Evolutionary conservation across 2,888 invertebrate species (phyloP).

Genomic region (Notodonta dromedarius): DNA sequence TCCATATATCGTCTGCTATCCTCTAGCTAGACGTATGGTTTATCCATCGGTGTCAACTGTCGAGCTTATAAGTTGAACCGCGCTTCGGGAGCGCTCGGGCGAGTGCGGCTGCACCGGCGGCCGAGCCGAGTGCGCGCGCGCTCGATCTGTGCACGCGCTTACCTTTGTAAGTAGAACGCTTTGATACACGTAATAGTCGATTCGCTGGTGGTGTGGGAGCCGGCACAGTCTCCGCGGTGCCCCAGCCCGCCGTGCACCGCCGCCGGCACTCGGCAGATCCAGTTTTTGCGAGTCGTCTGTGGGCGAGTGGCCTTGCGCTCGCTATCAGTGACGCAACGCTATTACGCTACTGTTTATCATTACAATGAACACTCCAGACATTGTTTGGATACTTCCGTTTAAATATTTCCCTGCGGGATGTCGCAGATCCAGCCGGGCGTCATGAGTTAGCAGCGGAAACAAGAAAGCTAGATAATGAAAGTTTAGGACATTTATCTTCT

Average conservation of each 20-base stretch:
- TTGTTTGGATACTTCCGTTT: background rate
- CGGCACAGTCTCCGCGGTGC: background rate
- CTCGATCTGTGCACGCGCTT: background rate
- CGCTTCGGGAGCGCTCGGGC: too few relatives aligned
- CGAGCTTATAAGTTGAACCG: too few relatives aligned
- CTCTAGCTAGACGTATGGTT: too few relatives aligned
- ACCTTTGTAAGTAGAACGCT: background rate
- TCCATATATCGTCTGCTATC: too few relatives aligned
- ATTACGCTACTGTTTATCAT: conserved; percentile 17
- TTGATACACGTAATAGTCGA: background rate
- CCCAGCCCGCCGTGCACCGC: background rate
- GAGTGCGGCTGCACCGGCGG: background rate
- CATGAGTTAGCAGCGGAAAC: too few relatives aligned
- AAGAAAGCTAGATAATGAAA: too few relatives aligned
- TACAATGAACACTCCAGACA: background rate
- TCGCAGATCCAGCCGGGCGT: too few relatives aligned
- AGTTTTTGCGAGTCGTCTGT: conserved; percentile 6
- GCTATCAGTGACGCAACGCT: conserved; percentile 22
- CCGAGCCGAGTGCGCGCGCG: background rate
- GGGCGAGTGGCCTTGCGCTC: conserved; percentile 18
- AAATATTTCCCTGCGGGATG: background rate
- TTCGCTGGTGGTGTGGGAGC: background rate
- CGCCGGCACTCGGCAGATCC: background rate
- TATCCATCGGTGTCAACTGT: too few relatives aligned
- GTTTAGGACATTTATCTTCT: too few relatives aligned